Evolutionary conservation across 2,888 invertebrate genomes (phyloP).

Genomic region (Scelioninae gen. 2): DNA sequence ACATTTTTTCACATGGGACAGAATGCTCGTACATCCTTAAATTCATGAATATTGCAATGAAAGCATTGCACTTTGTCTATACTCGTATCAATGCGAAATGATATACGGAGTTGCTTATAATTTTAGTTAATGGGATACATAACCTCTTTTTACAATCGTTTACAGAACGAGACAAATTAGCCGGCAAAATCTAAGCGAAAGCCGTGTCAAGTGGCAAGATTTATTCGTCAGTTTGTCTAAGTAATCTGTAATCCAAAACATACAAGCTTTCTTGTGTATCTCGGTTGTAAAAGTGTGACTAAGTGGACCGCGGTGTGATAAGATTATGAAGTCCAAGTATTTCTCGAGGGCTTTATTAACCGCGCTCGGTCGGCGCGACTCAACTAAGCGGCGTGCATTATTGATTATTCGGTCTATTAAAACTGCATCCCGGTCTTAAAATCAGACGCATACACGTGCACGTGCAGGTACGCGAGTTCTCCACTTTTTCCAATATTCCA

Average conservation of each 20-base stretch:
- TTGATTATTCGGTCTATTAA: constrained; percentile 53
- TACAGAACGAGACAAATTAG: constrained; percentile 2
- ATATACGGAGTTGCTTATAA: too few relatives aligned
- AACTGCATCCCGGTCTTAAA: constrained; percentile 41
- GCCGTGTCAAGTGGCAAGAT: constrained; percentile 29
- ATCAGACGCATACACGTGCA: constrained; percentile 6
- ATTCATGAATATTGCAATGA: too few relatives aligned
- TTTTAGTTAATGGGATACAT: too few relatives aligned
- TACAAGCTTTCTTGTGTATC: constrained; percentile 47
- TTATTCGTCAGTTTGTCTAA: constrained; percentile 39
- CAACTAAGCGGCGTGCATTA: constrained; percentile 46
- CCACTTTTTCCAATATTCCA: constrained; percentile 24
- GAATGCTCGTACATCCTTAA: too few relatives aligned
- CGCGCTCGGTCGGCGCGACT: constrained; percentile 31
- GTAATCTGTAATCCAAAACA: constrained; percentile 46
- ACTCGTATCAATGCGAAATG: too few relatives aligned
- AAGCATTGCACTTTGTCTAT: too few relatives aligned
- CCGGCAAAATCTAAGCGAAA: constrained; percentile 16
- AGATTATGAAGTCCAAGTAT: constrained; percentile 50
- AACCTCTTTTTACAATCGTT: not conserved
- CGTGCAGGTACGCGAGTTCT: not conserved
- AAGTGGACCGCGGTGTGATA: constrained; percentile 49
- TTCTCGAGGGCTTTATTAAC: constrained; percentile 59
- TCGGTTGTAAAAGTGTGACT: constrained; percentile 45
- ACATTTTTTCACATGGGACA: too few relatives aligned